Percentiles rank a stretch among this genome's conserved stretches.
Conservation (phyloP, 2,888 invertebrate species). For the Amphimallon solstitiale region DNA sequence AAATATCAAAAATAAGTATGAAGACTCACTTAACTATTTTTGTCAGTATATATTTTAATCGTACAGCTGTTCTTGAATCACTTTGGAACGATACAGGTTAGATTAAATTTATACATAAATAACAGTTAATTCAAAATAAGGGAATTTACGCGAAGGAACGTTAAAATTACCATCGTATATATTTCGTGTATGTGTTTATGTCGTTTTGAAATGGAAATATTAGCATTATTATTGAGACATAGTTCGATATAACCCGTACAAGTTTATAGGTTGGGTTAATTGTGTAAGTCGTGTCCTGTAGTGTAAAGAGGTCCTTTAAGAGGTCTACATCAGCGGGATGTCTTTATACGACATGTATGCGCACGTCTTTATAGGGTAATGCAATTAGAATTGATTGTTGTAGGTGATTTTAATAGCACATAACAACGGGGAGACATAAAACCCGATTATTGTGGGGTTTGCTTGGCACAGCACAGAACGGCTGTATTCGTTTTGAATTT, state of each 20-base stretch:
- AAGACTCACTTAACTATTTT: too few species aligned
- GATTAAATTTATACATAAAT: too few species aligned
- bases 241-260: constrained; percentile 34
- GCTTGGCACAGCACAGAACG: constrained; percentile 47
- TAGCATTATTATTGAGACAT: constrained; percentile 36
- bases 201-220: constrained; percentile 27
- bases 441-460: constrained; percentile 57
- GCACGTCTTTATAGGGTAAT: constrained; percentile 59
- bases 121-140: too few species aligned
- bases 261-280: constrained; percentile 58
- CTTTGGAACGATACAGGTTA: too few species aligned
- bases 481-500: constrained; percentile 52
- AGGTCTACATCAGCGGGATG: constrained; percentile 57
- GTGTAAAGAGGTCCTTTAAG: constrained; percentile 59
- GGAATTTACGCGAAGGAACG: too few species aligned
- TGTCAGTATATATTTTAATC: too few species aligned
- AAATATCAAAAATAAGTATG: too few species aligned
- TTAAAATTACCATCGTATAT: too few species aligned
- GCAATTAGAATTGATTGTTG: constrained; percentile 63
- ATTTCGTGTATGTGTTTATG: too few species aligned
- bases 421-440: constrained; percentile 59
- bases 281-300: constrained; percentile 56
- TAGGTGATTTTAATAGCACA: constrained; percentile 62
- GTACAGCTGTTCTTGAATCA: too few species aligned
- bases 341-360: constrained; percentile 57